Evolutionary conservation across 2,113 vertebrate genomes (phyloP), one percentile per base, ranked within the genome.

Genomic region (Chlamydotis undulata): DNA sequence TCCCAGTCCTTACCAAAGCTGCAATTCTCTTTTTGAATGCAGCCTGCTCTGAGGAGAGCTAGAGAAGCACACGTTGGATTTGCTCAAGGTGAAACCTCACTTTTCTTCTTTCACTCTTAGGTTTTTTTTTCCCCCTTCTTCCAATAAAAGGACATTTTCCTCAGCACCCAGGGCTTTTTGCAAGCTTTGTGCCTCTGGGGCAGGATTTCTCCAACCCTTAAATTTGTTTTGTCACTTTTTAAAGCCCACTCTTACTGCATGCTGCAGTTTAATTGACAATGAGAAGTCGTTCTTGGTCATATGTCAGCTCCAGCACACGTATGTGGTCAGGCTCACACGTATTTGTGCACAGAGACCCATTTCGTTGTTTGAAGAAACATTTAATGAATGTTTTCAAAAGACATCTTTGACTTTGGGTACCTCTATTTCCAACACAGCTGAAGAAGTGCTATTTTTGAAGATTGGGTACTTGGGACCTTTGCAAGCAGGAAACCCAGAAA

Each of bases 1-100:
- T 96, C 91, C 93, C 87, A 79, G 83, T 23, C n/a, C 77, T 47
- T 65, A 35, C 39, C 73, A 45, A 39, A 85, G 89, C 81, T 80
- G 75, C 57, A 53, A 43, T 73, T 84, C 73, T 52, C 21, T 67
- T 76, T 79, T 65, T 89, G 22, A 17, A 4, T 1, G 29, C 11
- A 56, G 67, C 52, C 53, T 73, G 65, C 77, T 74, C 83, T 0
- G 3, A 84, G 80, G 49, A 74, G 45, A 78, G 68, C 71, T 7
- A 0, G 45, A 56, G 28, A 69, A 82, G 49, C 80, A 79, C 68
- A 35, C 0, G 2, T 70, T 79, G 74, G 25, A 6, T 56, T 50
- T 61, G 45, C 89, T 92, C 50, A 76, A 82, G 89, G 89, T 83
- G 63, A 94, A 94, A 53, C 55, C 22, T 70, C 60, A 8, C 87